These are phyloP conservation scores for Panulirus ornatus DNA, from an alignment of 1,140 invertebrate genomes.

Conservation along the genomic window DNA sequence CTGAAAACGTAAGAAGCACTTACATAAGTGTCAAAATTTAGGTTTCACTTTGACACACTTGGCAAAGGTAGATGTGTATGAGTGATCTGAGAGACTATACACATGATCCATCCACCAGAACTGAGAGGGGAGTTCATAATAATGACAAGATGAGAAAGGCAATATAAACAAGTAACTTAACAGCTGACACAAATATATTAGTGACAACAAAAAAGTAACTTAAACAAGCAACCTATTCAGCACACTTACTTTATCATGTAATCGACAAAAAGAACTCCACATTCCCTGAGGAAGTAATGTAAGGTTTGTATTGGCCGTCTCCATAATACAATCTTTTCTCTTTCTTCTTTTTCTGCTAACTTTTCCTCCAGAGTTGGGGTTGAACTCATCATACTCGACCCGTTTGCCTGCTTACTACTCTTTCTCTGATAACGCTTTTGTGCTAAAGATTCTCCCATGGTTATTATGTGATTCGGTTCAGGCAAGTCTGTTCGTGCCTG, in stretches of 20 bases:
- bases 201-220: background rate
- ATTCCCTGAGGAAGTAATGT: slow-evolving; percentile 90
- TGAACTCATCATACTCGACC: slow-evolving; percentile 55
- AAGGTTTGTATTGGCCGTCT: slow-evolving; percentile 89
- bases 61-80: background rate
- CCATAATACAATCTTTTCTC: slow-evolving; percentile 89
- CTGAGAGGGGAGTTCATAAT: background rate
- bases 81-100: background rate
- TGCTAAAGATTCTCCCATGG: slow-evolving; percentile 58
- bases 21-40: too few species aligned
- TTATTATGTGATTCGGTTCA: slow-evolving; percentile 52
- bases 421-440: slow-evolving; percentile 37
- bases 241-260: slow-evolving; percentile 68
- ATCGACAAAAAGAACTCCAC: slow-evolving; percentile 76
- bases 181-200: background rate
- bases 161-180: background rate
- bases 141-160: background rate
- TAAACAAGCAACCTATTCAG: background rate
- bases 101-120: background rate
- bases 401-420: slow-evolving; percentile 58
- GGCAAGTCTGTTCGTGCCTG: slow-evolving; percentile 47
- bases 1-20: too few species aligned
- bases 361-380: slow-evolving; percentile 59
- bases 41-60: too few species aligned
- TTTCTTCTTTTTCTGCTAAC: slow-evolving; percentile 77